These are phyloP conservation scores for Caligus rogercresseyi DNA, from an alignment of 1,140 invertebrate genomes.

Conservation along the genomic window DNA sequence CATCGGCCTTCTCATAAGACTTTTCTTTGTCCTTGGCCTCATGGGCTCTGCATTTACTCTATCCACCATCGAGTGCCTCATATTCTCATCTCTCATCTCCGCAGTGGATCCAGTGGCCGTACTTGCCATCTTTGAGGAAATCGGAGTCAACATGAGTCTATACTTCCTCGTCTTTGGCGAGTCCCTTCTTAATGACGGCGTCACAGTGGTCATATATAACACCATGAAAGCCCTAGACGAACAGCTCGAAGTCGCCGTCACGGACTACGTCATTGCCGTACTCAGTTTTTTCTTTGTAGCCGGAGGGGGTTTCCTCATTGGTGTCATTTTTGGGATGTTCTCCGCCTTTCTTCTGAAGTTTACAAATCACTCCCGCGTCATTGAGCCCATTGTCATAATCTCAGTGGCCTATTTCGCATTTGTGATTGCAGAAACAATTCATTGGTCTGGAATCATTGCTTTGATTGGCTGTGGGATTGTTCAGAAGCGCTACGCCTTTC, in stretches of 20 bases:
- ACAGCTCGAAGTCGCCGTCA: conserved; percentile 25
- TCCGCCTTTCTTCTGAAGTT: background rate
- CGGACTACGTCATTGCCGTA: conserved; percentile 35
- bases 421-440: conserved; percentile 40
- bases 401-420: conserved; percentile 41
- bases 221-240: conserved; percentile 33
- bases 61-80: conserved; percentile 30
- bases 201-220: conserved; percentile 38
- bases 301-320: conserved; percentile 38
- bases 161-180: conserved; percentile 50
- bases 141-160: conserved; percentile 45
- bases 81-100: conserved; percentile 37
- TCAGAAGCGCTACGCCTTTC: conserved; percentile 12
- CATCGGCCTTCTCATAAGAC: conserved; percentile 28
- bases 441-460: conserved; percentile 41
- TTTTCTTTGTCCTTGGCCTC: conserved; percentile 29
- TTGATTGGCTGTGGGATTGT: conserved; percentile 13
- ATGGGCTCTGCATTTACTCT: conserved; percentile 33
- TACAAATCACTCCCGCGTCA: conserved; percentile 21
- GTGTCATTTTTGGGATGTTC: conserved; percentile 26
- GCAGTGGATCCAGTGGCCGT: conserved; percentile 19
- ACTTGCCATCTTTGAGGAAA: conserved; percentile 44
- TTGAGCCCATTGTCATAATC: conserved; percentile 42
- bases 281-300: conserved; percentile 38
- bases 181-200: conserved; percentile 42